Evolutionary conservation across 2,113 vertebrate species (phyloP).

Genomic region (Clarias macrocephalus): DNA sequence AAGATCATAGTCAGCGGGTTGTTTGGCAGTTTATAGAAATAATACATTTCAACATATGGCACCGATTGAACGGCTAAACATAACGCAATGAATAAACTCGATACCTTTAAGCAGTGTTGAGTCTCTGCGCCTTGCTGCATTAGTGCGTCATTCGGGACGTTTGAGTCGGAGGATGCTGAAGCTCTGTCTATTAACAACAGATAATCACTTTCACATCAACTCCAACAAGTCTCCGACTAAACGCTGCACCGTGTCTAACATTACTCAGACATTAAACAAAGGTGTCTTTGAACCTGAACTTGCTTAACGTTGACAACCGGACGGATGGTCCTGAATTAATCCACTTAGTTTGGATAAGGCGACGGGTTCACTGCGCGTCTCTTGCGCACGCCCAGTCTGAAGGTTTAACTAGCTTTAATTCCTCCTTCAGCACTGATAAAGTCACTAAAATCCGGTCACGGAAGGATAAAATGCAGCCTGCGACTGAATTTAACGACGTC

Average conservation of each 20-base stretch:
- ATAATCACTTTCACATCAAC: not conserved
- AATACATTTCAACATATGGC: not conserved
- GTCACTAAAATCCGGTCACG: constrained; percentile 41
- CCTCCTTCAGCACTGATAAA: not conserved
- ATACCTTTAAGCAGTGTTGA: constrained; percentile 10
- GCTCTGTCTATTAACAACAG: not conserved
- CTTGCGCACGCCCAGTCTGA: constrained; percentile 15
- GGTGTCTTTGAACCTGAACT: not conserved
- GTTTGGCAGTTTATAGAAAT: not conserved
- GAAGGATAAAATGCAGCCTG: constrained; percentile 29
- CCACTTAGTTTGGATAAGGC: constrained; percentile 49
- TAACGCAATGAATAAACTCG: not conserved
- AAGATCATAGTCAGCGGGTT: not conserved
- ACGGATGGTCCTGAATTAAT: constrained; percentile 29
- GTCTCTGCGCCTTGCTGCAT: constrained; percentile 31
- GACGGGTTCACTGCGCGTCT: not conserved
- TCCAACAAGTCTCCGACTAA: constrained; percentile 8
- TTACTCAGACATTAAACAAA: not conserved
- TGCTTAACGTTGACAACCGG: not conserved
- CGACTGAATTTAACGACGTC: constrained; percentile 23
- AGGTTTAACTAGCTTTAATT: constrained; percentile 33
- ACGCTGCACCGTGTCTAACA: not conserved
- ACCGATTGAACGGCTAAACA: not conserved
- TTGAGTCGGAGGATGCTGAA: constrained; percentile 12
- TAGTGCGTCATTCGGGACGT: constrained; percentile 48